A percentile compares a stretch with the other conserved stretches of the same genome.
Evolutionary conservation across 2,113 vertebrate species (phyloP).

Genomic region (Mus pahari): DNA sequence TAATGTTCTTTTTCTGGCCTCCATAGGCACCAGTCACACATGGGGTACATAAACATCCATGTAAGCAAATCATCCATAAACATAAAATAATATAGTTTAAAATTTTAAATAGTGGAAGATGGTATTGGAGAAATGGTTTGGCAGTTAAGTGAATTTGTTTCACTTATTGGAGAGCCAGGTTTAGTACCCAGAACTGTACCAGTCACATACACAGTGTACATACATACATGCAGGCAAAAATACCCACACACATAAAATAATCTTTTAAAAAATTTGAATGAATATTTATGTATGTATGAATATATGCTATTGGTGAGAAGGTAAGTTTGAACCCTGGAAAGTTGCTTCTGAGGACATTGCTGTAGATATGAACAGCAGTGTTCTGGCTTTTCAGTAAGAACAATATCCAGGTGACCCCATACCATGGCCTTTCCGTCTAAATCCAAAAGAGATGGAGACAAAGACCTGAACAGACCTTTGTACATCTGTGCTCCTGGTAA

Average conservation of each 20-base stretch:
- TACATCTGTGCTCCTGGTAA: neutral
- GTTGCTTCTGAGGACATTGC: neutral
- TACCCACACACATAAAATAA: neutral
- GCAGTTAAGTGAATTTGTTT: too few relatives aligned
- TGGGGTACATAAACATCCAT: too few relatives aligned
- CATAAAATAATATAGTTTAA: too few relatives aligned
- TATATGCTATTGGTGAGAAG: neutral
- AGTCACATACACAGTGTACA: neutral
- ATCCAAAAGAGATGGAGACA: neutral
- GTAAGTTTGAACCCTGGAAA: neutral
- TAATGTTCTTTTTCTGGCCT: too few relatives aligned
- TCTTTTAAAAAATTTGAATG: neutral
- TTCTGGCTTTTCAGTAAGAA: neutral
- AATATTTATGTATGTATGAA: neutral
- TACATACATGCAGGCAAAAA: neutral
- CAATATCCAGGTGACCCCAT: neutral
- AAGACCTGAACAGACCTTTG: neutral
- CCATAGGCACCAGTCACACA: too few relatives aligned
- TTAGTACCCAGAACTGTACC: too few relatives aligned
- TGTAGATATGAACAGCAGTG: neutral
- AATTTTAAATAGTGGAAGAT: too few relatives aligned
- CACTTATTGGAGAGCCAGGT: too few relatives aligned
- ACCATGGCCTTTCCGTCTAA: neutral
- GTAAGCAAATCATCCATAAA: too few relatives aligned
- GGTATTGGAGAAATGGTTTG: too few relatives aligned